Base-by-base conservation (phyloP, 64 coral and sea anemone species). In the Pachyseris speciosa region DNA sequence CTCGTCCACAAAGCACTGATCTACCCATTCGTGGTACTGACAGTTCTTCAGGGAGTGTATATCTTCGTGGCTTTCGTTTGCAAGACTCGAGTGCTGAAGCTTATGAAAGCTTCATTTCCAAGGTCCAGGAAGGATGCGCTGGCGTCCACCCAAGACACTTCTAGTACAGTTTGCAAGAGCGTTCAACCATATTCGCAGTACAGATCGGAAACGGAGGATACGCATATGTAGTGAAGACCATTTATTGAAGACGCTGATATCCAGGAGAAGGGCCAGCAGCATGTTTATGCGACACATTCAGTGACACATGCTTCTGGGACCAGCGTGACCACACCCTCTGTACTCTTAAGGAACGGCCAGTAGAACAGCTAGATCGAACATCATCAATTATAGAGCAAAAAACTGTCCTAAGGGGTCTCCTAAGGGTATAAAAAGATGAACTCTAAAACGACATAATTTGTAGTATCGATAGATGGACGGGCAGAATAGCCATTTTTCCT, bases 11-110 rank as follows among this genome's bases (percentile, higher is more conserved):
- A 86, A 49, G 85, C 58, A 2, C 84, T 98, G 48, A 77, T 84
- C 49, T 98, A 99, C 55, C 85, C 86, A 2, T 99, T 99, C 38
- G 90, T 99, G 11, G 85, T 95, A 17, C 85, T 99, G 31, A 92
- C 94, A 7, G 84, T 90, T 37, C 33, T 90, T n/a, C 97, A 99
- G 49, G 97, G 94, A 63, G 89, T 91, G 7, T 85, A 84, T 25
- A 68, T 91, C 11, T 69, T 83, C 25, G 49, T 91, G 15, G 89
- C 89, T 7, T 91, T 91, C 49, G 78, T 83, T 22, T 70, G 80
- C 69, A 91, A 91, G 38, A 69, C 67, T 7, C 79, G 83, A 52
- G 67, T 91, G 20, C 57, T 91, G 10, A 85, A 63, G 60, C 30
- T 91, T 15, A 59, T 81, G 30, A 81, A 36, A 24, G 51, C 60